phyloP scores from a whole-genome alignment of 2,113 vertebrate genomes.

The Varanus salvator region DNA sequence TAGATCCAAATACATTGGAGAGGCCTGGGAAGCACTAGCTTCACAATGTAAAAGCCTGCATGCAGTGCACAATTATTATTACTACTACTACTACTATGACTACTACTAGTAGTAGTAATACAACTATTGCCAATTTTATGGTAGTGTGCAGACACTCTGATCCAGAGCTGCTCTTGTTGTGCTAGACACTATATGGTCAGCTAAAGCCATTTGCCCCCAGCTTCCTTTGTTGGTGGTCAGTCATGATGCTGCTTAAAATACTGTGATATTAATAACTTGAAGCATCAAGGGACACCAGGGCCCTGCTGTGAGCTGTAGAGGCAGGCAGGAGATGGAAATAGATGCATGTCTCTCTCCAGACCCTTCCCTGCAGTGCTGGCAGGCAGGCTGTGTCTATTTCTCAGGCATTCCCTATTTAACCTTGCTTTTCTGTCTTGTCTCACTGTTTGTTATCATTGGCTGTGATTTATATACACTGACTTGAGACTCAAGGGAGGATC shows the following conservation, averaged over 20 bases:
- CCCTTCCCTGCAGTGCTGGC: not conserved
- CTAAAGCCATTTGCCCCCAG: not conserved
- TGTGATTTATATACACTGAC: not conserved
- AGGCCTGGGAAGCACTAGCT: not conserved
- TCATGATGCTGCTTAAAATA: not conserved
- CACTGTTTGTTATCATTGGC: conserved; percentile 14
- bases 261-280: not conserved
- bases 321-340: not conserved
- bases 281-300: not conserved
- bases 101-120: not conserved
- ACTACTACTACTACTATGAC: too few species aligned
- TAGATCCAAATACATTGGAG: not conserved
- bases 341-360: not conserved
- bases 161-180: not conserved
- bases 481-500: not conserved
- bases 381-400: not conserved
- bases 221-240: not conserved
- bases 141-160: not conserved
- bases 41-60: not conserved
- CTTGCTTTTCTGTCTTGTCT: conserved; percentile 16
- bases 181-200: not conserved
- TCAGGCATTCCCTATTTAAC: conserved; percentile 25
- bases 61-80: not conserved
- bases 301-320: not conserved
- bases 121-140: not conserved